These are phyloP conservation scores for Kradibia gibbosae DNA, from an alignment of 1,140 invertebrate species.

Conservation along the genomic window DNA sequence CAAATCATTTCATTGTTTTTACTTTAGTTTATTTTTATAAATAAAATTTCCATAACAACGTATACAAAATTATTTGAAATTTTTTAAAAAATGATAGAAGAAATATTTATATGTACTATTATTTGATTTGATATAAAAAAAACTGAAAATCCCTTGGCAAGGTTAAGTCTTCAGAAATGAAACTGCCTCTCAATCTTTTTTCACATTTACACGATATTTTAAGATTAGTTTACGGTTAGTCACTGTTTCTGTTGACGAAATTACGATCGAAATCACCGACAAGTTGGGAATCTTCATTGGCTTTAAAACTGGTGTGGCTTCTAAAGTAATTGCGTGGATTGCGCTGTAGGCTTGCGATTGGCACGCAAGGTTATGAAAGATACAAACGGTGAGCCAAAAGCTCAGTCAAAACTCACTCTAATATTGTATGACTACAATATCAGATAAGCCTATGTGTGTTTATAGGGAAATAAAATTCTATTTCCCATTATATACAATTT, in stretches of 20 bases:
- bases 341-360: neutral
- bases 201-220: conserved; percentile 36
- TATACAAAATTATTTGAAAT: no score
- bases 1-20: no score
- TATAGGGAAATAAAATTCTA: neutral
- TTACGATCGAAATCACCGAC: conserved; percentile 37
- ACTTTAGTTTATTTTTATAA: no score
- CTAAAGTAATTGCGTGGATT: conserved; percentile 50
- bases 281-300: conserved; percentile 25
- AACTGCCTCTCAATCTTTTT: neutral
- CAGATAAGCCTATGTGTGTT: neutral
- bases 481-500: neutral
- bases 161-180: conserved; percentile 38
- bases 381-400: neutral
- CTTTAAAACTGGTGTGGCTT: conserved; percentile 5
- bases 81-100: no score
- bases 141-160: neutral
- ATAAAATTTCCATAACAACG: no score
- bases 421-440: neutral
- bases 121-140: conserved; percentile 8
- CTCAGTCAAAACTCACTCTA: neutral
- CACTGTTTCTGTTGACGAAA: conserved; percentile 15
- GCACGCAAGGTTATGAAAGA: neutral
- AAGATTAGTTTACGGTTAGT: conserved; percentile 31
- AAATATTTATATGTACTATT: no score